Conservation (phyloP, 2,888 invertebrate species). For the Linyphia triangularis region DNA sequence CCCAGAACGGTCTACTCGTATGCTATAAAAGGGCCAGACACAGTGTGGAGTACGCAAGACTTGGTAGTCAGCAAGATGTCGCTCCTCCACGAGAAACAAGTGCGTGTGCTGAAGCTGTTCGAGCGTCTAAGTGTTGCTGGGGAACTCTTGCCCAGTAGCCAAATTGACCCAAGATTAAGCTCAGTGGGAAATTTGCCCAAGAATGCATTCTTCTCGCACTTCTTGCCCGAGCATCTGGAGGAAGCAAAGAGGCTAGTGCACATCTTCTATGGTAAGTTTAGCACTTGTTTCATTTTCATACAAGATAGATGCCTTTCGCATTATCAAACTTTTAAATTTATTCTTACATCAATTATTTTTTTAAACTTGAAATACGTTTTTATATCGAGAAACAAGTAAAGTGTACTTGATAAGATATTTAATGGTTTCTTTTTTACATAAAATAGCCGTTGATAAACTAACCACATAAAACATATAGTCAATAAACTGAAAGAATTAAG, state of each 20-base stretch:
- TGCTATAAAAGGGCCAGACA: background rate
- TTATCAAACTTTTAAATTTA: background rate
- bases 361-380: background rate
- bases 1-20: background rate
- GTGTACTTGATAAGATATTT: too few relatives aligned
- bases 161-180: conserved; percentile 37
- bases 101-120: conserved; percentile 60
- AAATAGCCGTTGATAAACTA: too few relatives aligned
- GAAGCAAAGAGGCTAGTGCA: conserved; percentile 85
- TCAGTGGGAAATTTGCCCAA: conserved; percentile 80
- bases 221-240: conserved; percentile 83
- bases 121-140: conserved; percentile 52
- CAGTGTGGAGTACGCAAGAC: conserved; percentile 23
- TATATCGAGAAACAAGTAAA: too few relatives aligned
- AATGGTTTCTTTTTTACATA: too few relatives aligned
- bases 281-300: background rate
- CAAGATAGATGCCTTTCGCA: background rate
- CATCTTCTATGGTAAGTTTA: conserved; percentile 77
- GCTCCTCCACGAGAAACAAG: conserved; percentile 66
- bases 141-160: conserved; percentile 34
- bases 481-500: too few relatives aligned
- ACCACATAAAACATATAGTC: too few relatives aligned
- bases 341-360: background rate
- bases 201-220: conserved; percentile 84
- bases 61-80: conserved; percentile 42